Evolutionary conservation across 2,113 vertebrate genomes (phyloP).

Genomic region (Zosterops hypoxanthus): DNA sequence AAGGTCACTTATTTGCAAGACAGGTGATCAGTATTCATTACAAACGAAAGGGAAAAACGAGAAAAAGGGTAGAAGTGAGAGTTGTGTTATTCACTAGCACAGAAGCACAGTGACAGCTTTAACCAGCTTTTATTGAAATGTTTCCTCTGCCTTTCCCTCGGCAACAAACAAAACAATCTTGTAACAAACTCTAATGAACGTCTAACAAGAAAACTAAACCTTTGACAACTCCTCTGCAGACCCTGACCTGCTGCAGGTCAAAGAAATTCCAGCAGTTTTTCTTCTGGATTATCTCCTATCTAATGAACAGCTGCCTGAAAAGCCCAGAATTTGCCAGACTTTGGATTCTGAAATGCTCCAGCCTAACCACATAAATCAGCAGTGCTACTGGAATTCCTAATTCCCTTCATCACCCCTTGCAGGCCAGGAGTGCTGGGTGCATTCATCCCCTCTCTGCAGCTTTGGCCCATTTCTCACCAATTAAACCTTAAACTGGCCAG

Average conservation of each 20-base stretch:
- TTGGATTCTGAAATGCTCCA: not conserved
- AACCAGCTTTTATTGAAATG: not conserved
- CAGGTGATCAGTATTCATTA: conserved; percentile 13
- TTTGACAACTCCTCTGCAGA: not conserved
- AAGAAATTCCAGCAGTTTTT: not conserved
- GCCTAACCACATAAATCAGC: not conserved
- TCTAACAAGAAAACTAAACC: not conserved
- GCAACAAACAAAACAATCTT: not conserved
- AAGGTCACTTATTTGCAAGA: conserved; percentile 13
- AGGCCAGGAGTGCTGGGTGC: not conserved
- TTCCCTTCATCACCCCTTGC: not conserved
- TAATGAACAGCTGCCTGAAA: not conserved
- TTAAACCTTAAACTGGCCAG: not conserved
- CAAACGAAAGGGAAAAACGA: not conserved
- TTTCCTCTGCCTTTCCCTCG: not conserved
- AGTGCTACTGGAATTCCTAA: not conserved
- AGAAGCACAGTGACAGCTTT: not conserved
- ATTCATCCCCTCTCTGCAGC: not conserved
- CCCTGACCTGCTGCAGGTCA: not conserved
- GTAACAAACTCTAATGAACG: not conserved
- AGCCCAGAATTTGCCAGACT: not conserved
- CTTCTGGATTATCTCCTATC: not conserved
- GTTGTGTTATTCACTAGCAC: not conserved
- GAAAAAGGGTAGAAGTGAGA: not conserved
- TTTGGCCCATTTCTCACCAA: not conserved